Evolutionary conservation across 2,113 vertebrate genomes (phyloP).

Genomic region (Sebastes schlegelii): DNA sequence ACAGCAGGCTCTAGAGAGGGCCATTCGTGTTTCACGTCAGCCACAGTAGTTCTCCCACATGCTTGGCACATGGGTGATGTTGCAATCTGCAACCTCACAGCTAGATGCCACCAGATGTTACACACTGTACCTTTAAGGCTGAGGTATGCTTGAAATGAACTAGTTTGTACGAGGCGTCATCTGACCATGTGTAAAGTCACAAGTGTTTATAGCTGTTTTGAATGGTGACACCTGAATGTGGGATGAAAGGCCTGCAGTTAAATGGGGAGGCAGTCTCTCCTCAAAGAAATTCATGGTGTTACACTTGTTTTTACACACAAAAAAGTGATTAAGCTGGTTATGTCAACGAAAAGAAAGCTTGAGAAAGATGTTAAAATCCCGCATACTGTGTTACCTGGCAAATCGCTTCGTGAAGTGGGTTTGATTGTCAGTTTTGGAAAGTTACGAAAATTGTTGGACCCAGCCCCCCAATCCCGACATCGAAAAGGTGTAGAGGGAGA

Average conservation of each 20-base stretch:
- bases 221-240: background rate
- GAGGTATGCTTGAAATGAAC: background rate
- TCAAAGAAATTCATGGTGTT: background rate
- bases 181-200: background rate
- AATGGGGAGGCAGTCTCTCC: background rate
- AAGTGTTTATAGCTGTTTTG: background rate
- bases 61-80: too few species aligned
- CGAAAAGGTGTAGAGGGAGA: background rate
- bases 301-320: background rate
- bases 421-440: background rate
- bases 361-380: background rate
- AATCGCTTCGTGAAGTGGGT: background rate
- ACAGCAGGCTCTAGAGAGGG: too few species aligned
- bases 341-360: background rate
- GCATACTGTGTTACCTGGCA: too few species aligned
- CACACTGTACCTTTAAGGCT: background rate
- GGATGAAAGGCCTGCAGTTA: conserved; percentile 8
- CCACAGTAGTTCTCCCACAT: too few species aligned
- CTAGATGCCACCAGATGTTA: too few species aligned
- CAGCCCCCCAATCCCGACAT: background rate
- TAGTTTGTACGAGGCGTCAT: background rate
- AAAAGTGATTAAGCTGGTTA: background rate
- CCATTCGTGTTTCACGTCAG: too few species aligned
- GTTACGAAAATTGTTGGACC: background rate
- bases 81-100: too few species aligned